Evolutionary conservation across 2,888 invertebrate species (phyloP), one percentile per base, ranked within the genome.

Genomic region (Morinoia aosen): DNA sequence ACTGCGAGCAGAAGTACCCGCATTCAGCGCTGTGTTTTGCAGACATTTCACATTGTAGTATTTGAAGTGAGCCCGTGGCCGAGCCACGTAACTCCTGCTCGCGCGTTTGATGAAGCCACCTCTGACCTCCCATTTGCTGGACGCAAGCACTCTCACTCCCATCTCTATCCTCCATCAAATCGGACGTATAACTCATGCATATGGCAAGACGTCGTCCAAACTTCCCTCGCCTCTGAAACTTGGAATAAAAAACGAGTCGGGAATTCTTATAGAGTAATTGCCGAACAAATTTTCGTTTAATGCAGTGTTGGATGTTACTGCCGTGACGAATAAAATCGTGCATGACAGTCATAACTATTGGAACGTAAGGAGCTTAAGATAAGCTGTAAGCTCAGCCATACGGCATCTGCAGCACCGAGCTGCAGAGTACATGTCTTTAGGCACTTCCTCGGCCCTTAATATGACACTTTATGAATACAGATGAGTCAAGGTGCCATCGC

Each of bases 381-480:
- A 19, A 76, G 33, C 76, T 76, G 76, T 33, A 76, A 76, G 76
- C 76, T 7, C 10, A 76, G 25, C 76, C 33, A 19, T 48, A 90
- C 90, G 19, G 48, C 90, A 90, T 40, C 48, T 48, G n/a, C 93
- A 56, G 19, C 93, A 48, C 48, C 56, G 58, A 57, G 48, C 25
- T 93, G 12, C 57, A 33, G 25, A 93, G 93, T 57, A 93, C 93
- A 93, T 33, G 57, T 93, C 93, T 93, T 93, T 93, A 93, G 58
- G 93, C 93, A 93, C 93, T 93, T 93, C 93, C 58, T 93, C 57
- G 91, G 56, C 56, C 91, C 10, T 93, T 93, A 93, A 93, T 93
- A 57, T 93, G 93, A 93, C 93, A 93, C 57, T 93, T 93, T 93
- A 93, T 93, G 93, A 93, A 93, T 93, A 93, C 93, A 93, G 57